These are phyloP conservation scores for Drosophila bocki DNA, from an alignment of 1,140 invertebrate species.

Conservation along the genomic window DNA sequence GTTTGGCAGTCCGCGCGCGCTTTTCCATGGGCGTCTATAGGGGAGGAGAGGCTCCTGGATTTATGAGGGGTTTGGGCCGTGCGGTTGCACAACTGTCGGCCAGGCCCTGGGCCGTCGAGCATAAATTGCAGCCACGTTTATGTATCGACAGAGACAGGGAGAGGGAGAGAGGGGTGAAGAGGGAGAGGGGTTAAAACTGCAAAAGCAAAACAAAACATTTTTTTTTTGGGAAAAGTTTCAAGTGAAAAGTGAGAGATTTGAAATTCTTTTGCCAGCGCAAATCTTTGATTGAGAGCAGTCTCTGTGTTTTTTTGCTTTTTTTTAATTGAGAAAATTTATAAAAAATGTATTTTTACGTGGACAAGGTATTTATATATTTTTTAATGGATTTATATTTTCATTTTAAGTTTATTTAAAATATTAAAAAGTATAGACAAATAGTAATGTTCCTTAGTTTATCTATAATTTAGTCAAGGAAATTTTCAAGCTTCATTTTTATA, in stretches of 20 bases:
- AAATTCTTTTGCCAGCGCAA: constrained; percentile 10
- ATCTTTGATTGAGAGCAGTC: constrained; percentile 51
- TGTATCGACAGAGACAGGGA: constrained; percentile 46
- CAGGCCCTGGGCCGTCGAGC: constrained; percentile 23
- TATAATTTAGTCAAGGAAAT: neutral
- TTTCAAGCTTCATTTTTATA: no score
- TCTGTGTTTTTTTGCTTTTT: neutral
- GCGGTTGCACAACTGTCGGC: constrained; percentile 63
- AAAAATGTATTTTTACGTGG: neutral
- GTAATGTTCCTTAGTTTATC: neutral
- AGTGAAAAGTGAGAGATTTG: neutral
- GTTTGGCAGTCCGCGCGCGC: constrained; percentile 37
- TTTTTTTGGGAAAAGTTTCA: constrained; percentile 7
- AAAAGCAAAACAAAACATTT: constrained; percentile 21
- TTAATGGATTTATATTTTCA: neutral
- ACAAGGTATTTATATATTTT: no score
- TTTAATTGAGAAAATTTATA: neutral
- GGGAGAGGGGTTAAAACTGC: constrained; percentile 4
- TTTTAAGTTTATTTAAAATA: neutral
- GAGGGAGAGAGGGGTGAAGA: neutral
- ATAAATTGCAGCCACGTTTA: constrained; percentile 70
- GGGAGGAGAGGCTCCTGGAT: neutral
- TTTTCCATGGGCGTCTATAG: neutral
- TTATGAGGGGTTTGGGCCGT: constrained; percentile 25
- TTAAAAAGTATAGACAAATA: neutral